Percentiles rank a stretch among this genome's conserved stretches.
Evolutionary conservation across 1,140 invertebrate genomes (phyloP).

Genomic region (Bombus pascuorum): DNA sequence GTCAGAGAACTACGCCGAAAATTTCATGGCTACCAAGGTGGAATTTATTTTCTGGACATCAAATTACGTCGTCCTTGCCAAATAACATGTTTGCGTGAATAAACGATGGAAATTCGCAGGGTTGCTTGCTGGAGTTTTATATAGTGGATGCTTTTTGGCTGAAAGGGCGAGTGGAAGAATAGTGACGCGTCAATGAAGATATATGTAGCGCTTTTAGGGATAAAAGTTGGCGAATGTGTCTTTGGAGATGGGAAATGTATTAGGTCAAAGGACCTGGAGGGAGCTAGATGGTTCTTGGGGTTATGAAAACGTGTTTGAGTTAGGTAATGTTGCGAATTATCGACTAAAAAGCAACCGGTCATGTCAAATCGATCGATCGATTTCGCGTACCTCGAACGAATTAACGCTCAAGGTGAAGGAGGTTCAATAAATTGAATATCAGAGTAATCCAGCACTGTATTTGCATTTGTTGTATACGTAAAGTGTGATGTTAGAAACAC

Average conservation of each 20-base stretch:
- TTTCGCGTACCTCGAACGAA: no score
- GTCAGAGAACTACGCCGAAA: no score
- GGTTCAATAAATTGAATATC: no score
- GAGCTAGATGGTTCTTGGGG: not conserved
- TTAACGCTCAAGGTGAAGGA: no score
- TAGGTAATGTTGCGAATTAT: no score
- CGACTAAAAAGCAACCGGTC: no score
- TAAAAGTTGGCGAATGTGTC: not conserved
- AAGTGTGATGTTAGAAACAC: no score
- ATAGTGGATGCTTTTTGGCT: not conserved
- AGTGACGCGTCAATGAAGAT: not conserved
- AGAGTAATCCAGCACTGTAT: no score
- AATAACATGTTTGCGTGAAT: not conserved
- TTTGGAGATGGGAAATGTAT: not conserved
- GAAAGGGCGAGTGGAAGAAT: not conserved
- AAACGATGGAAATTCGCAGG: not conserved
- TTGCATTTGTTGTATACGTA: no score
- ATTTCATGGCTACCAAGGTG: no score
- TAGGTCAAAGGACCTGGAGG: not conserved
- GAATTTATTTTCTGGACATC: slow-evolving; percentile 24
- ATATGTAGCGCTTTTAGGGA: not conserved
- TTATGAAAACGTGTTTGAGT: not conserved
- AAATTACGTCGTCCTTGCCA: slow-evolving; percentile 13
- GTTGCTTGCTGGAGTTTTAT: not conserved
- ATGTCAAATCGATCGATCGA: no score